These are phyloP conservation scores for Callionymus lyra DNA, from an alignment of 2,113 vertebrate genomes.

Conservation along the genomic window DNA sequence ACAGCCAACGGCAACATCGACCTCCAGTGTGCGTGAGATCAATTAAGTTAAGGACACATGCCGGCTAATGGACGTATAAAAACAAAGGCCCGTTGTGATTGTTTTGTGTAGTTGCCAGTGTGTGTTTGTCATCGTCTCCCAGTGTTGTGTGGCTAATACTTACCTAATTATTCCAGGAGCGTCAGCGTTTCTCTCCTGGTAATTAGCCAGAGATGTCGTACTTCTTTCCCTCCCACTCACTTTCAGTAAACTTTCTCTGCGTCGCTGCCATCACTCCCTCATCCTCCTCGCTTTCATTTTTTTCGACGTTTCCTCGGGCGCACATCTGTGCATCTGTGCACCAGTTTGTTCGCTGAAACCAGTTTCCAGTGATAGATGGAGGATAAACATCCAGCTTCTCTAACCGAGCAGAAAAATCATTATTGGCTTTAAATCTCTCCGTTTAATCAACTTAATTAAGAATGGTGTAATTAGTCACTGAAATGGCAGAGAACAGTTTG, in stretches of 20 bases:
- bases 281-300: neutral
- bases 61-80: constrained; percentile 60
- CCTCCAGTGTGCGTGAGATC: constrained; percentile 42
- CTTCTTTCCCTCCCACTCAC: constrained; percentile 26
- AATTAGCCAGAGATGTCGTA: constrained; percentile 15
- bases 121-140: neutral
- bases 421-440: no score
- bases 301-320: constrained; percentile 16
- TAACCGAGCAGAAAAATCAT: no score
- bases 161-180: no score
- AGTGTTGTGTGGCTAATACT: no score
- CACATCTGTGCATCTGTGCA: constrained; percentile 10
- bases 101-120: constrained; percentile 1
- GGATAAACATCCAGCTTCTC: no score
- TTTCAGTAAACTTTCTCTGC: constrained; percentile 7
- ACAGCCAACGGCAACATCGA: neutral
- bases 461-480: no score
- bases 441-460: no score
- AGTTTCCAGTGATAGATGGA: no score
- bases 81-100: constrained; percentile 38
- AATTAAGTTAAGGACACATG: constrained; percentile 54
- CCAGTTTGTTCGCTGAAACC: no score
- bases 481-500: no score
- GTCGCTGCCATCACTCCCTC: constrained; percentile 9
- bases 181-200: constrained; percentile 7